Conservation (phyloP, 2,113 vertebrate genomes). For the Nestor notabilis region DNA sequence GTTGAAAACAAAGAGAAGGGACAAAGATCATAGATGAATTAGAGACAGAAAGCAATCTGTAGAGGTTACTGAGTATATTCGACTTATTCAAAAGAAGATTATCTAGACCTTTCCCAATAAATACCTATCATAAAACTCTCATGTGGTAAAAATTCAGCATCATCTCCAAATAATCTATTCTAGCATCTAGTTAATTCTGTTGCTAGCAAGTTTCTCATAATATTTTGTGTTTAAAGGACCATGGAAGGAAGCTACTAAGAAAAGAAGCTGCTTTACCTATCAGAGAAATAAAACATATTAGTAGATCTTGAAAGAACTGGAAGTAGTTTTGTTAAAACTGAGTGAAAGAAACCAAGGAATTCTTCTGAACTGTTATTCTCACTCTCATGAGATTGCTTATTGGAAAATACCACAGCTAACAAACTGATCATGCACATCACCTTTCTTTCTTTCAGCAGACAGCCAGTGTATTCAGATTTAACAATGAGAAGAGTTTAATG, state of each 20-base stretch:
- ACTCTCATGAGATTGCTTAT: neutral
- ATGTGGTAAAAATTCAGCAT: neutral
- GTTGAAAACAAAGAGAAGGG: neutral
- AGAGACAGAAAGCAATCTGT: neutral
- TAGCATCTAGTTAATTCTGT: neutral
- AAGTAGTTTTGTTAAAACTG: neutral
- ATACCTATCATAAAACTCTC: neutral
- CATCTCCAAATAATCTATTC: neutral
- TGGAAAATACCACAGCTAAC: neutral
- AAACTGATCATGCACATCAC: neutral
- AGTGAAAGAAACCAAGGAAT: neutral
- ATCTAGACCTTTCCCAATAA: neutral
- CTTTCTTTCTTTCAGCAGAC: neutral
- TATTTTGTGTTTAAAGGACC: neutral
- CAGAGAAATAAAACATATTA: neutral
- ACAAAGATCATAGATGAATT: neutral
- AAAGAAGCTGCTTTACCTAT: neutral
- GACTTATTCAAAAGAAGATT: neutral
- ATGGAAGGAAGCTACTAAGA: neutral
- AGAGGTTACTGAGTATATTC: neutral
- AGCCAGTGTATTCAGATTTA: neutral
- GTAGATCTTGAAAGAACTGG: neutral
- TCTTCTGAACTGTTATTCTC: neutral
- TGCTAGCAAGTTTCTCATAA: neutral
- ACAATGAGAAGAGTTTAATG: neutral